Percentiles rank a stretch among this genome's conserved stretches.
These are phyloP conservation scores for Deilephila elpenor DNA, from an alignment of 2,888 invertebrate species.

Conservation along the genomic window DNA sequence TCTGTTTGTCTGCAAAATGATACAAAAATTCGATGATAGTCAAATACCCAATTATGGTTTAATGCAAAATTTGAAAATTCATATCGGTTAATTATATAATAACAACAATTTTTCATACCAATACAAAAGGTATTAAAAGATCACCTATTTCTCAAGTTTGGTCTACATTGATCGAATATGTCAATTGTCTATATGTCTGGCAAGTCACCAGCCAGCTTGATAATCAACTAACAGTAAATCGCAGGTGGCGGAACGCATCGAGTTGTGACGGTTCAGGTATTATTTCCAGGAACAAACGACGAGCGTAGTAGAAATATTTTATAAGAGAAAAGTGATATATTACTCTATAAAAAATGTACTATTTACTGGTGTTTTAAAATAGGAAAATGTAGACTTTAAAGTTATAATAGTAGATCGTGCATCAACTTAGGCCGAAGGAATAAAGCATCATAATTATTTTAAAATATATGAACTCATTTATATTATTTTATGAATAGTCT, in stretches of 20 bases:
- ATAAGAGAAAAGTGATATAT: not conserved
- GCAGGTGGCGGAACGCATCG: not conserved
- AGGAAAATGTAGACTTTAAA: too few relatives aligned
- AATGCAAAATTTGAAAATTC: too few relatives aligned
- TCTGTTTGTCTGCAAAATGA: too few relatives aligned
- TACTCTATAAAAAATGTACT: not conserved
- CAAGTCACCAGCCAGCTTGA: too few relatives aligned
- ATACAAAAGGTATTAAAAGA: not conserved
- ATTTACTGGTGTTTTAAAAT: too few relatives aligned
- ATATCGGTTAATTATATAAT: too few relatives aligned
- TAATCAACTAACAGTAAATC: slow-evolving; percentile 8
- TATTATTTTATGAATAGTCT: too few relatives aligned
- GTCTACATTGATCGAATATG: not conserved
- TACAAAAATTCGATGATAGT: too few relatives aligned
- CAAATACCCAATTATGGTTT: too few relatives aligned
- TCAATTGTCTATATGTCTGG: not conserved
- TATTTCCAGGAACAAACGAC: not conserved
- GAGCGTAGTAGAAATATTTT: not conserved
- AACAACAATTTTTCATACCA: too few relatives aligned
- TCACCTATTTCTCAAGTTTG: not conserved
- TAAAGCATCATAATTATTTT: not conserved
- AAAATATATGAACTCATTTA: not conserved
- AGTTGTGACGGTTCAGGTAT: not conserved
- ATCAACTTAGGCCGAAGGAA: not conserved
- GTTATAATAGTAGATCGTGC: too few relatives aligned